A percentile compares a stretch with the other conserved stretches of the same genome.
Conservation (phyloP, 2,888 invertebrate species). For the Idaea dimidiata region DNA sequence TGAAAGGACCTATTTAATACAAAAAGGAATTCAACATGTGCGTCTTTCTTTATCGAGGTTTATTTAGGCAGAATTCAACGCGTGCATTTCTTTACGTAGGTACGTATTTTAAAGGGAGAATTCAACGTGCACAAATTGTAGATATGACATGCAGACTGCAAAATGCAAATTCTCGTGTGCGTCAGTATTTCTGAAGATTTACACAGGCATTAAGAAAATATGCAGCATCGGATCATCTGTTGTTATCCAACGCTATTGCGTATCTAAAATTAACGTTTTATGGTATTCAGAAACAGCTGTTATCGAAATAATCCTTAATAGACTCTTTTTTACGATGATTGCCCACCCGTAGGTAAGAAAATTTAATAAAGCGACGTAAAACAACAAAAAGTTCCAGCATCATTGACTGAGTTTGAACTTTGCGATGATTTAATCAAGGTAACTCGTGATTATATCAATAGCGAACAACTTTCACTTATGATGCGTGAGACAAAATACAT, state of each 20-base stretch:
- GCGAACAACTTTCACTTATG: slow-evolving; percentile 49
- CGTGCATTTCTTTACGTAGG: too few relatives aligned
- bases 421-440: slow-evolving; percentile 12
- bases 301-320: slow-evolving; percentile 19
- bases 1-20: not conserved
- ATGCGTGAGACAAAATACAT: slow-evolving; percentile 42
- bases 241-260: slow-evolving; percentile 11
- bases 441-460: slow-evolving; percentile 15
- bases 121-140: too few relatives aligned
- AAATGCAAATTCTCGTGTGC: not conserved
- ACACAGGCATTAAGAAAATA: not conserved
- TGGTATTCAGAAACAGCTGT: slow-evolving; percentile 24
- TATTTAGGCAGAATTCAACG: too few relatives aligned
- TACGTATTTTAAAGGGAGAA: too few relatives aligned
- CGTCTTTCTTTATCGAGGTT: slow-evolving; percentile 1
- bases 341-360: not conserved
- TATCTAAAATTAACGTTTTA: slow-evolving; percentile 24
- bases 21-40: slow-evolving; percentile 5
- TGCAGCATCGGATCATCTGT: not conserved
- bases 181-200: not conserved
- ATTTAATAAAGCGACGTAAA: not conserved
- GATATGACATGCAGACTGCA: not conserved
- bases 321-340: slow-evolving; percentile 17
- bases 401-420: slow-evolving; percentile 1
- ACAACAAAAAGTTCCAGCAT: not conserved